Evolutionary conservation across 2,113 vertebrate genomes (phyloP).

Genomic region (Macrotis lagotis): DNA sequence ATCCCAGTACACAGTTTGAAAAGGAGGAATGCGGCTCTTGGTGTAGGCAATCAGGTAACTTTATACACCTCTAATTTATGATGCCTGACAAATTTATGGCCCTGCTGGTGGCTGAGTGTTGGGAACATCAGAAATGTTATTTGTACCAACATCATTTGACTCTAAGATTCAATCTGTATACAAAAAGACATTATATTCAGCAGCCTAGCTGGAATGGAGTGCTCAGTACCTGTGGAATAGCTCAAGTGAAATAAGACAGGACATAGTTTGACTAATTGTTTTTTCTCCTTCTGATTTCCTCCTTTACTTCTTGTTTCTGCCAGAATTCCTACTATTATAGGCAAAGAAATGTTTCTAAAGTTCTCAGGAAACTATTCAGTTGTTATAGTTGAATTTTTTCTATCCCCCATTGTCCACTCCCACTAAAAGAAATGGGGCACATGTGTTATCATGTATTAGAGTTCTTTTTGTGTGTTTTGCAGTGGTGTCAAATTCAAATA

Average conservation of each 20-base stretch:
- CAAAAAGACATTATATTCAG: not conserved
- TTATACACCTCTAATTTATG: not conserved
- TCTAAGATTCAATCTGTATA: not conserved
- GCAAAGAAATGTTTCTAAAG: conserved; percentile 59
- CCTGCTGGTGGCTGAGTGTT: conserved; percentile 31
- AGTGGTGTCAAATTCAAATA: not conserved
- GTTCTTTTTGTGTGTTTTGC: not conserved
- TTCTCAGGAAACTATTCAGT: conserved; percentile 71
- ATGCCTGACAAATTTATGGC: conserved; percentile 14
- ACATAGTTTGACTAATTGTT: not conserved
- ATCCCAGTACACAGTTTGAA: not conserved
- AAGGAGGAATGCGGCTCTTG: not conserved
- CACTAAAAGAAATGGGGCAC: not conserved
- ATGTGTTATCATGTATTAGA: not conserved
- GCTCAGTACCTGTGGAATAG: not conserved
- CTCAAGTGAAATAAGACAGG: not conserved
- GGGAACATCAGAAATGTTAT: conserved; percentile 47
- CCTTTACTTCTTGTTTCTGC: not conserved
- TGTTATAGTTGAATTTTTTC: conserved; percentile 82
- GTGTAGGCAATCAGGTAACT: not conserved
- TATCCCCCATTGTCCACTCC: conserved; percentile 77
- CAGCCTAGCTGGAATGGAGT: not conserved
- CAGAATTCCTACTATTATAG: conserved; percentile 79
- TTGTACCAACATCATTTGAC: conserved; percentile 59
- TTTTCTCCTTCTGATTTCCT: not conserved